Conservation (phyloP, 2,888 invertebrate genomes). For the Stictocephala bisonia region DNA sequence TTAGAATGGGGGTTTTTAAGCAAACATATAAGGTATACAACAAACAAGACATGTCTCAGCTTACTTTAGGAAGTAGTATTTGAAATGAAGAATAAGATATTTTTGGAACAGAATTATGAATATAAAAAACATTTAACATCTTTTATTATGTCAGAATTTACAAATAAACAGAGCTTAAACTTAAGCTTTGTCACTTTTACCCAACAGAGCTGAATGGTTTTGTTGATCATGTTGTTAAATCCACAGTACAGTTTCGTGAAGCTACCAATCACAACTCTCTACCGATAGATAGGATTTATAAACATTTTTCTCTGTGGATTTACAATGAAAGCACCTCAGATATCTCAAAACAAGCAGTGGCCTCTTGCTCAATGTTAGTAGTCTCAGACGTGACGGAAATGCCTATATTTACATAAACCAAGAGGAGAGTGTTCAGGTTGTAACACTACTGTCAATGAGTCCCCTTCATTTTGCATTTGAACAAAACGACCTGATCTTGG, state of each 20-base stretch:
- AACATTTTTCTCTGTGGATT: not conserved
- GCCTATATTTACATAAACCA: slow-evolving; percentile 27
- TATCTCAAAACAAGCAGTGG: not conserved
- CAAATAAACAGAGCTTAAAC: too few relatives aligned
- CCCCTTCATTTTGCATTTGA: not conserved
- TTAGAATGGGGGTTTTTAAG: too few relatives aligned
- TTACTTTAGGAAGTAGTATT: too few relatives aligned
- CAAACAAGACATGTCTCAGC: too few relatives aligned
- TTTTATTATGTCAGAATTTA: too few relatives aligned
- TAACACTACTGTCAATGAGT: not conserved
- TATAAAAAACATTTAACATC: too few relatives aligned
- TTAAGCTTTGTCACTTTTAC: too few relatives aligned
- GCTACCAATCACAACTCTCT: not conserved
- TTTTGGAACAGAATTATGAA: too few relatives aligned
- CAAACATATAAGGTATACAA: too few relatives aligned
- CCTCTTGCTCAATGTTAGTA: not conserved
- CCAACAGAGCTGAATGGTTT: slow-evolving; percentile 27
- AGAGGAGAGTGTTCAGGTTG: slow-evolving; percentile 8
- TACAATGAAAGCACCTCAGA: not conserved
- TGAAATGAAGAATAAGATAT: too few relatives aligned
- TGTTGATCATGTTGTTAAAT: not conserved
- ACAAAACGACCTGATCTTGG: not conserved
- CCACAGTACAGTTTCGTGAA: not conserved
- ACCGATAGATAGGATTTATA: not conserved
- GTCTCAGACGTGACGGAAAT: not conserved